Percentiles rank a stretch among this genome's conserved stretches.
These are phyloP conservation scores for Tachina grossa DNA, from an alignment of 2,888 invertebrate species.

Conservation along the genomic window DNA sequence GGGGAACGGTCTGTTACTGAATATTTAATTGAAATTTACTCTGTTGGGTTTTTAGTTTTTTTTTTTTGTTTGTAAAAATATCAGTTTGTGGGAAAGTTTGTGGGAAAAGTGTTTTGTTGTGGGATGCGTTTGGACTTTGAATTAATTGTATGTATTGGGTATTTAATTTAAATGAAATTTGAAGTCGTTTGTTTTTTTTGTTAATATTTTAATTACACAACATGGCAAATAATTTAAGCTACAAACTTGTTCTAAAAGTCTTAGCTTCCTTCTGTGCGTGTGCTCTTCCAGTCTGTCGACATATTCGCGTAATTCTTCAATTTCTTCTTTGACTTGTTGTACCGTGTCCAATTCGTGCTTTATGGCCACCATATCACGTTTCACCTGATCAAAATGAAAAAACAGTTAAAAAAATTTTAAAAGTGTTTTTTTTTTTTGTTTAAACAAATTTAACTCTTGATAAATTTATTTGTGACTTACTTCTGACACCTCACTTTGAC, in stretches of 20 bases:
- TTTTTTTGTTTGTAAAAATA: not conserved
- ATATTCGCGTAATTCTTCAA: conserved; percentile 95
- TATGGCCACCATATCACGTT: conserved; percentile 97
- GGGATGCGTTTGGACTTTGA: not conserved
- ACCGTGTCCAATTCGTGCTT: conserved; percentile 96
- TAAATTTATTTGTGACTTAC: conserved; percentile 80
- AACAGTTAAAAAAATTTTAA: not conserved
- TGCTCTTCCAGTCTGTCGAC: conserved; percentile 96
- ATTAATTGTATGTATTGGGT: no score
- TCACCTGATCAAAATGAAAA: conserved; percentile 85
- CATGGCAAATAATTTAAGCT: conserved; percentile 83
- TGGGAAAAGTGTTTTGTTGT: not conserved
- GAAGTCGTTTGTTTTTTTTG: conserved; percentile 66
- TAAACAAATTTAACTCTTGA: not conserved
- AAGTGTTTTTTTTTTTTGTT: no score
- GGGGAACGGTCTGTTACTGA: not conserved
- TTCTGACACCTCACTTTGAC: conserved; percentile 96
- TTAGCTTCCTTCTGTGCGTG: conserved; percentile 93
- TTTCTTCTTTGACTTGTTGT: conserved; percentile 97
- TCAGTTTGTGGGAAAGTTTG: not conserved
- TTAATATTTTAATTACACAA: conserved; percentile 81
- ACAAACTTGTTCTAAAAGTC: conserved; percentile 94
- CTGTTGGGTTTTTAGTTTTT: not conserved
- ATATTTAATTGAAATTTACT: conserved; percentile 9
- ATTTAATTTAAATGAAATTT: conserved; percentile 53